These are phyloP conservation scores for Leptothorax acervorum DNA, from an alignment of 2,888 invertebrate species.

Conservation along the genomic window DNA sequence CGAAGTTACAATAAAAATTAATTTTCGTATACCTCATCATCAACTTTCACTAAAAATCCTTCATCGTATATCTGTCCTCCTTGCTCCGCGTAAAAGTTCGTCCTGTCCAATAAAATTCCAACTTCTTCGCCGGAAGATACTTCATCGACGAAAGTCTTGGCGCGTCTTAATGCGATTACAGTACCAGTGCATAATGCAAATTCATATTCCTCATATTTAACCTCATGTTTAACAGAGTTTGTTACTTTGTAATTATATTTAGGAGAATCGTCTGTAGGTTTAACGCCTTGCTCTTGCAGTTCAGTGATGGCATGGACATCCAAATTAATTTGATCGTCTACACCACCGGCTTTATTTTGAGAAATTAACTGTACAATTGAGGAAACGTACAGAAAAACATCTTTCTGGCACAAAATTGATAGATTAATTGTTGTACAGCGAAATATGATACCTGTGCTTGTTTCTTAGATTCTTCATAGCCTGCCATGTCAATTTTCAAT, in stretches of 20 bases:
- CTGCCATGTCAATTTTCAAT: constrained; percentile 93
- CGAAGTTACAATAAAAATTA: background rate
- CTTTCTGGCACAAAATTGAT: background rate
- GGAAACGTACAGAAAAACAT: background rate
- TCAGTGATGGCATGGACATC: constrained; percentile 98
- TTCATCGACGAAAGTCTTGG: constrained; percentile 94
- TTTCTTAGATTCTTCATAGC: constrained; percentile 97
- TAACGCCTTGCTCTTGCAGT: constrained; percentile 91
- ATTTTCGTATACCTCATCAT: constrained; percentile 89
- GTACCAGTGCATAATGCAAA: constrained; percentile 91
- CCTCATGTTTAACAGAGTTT: constrained; percentile 89
- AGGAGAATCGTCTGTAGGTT: constrained; percentile 94
- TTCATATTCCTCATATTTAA: constrained; percentile 90
- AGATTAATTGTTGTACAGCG: background rate
- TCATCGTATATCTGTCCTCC: constrained; percentile 99
- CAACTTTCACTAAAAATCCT: constrained; percentile 94
- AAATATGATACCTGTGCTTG: constrained; percentile 89
- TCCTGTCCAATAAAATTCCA: constrained; percentile 95
- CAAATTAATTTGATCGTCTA: constrained; percentile 94
- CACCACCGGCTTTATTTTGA: constrained; percentile 93
- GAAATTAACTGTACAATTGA: constrained; percentile 89
- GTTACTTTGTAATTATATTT: constrained; percentile 95
- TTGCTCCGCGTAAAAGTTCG: constrained; percentile 99
- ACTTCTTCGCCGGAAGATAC: constrained; percentile 95
- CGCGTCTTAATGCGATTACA: constrained; percentile 92